These are phyloP conservation scores for Hypsibius dujardini DNA, from an alignment of 1,140 invertebrate genomes.

Conservation along the genomic window DNA sequence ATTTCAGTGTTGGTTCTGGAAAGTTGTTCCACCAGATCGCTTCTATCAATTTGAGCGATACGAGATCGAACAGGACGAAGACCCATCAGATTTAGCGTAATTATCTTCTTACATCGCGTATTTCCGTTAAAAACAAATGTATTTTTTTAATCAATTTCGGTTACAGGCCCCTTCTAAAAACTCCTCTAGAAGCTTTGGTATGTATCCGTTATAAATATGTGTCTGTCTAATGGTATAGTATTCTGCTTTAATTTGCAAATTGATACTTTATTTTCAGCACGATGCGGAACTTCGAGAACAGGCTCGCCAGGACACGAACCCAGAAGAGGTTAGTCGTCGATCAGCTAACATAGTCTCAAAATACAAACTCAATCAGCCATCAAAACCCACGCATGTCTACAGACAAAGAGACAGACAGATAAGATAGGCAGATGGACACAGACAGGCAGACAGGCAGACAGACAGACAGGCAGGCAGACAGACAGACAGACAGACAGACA, in stretches of 20 bases:
- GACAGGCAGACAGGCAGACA: no score
- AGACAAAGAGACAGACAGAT: no score
- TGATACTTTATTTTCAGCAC: no score
- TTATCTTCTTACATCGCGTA: not conserved
- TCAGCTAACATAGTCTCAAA: not conserved
- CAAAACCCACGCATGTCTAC: no score
- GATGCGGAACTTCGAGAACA: not conserved
- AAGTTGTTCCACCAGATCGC: not conserved
- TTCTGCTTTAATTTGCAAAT: no score
- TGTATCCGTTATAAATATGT: not conserved
- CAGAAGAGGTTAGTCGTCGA: not conserved
- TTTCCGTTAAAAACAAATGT: not conserved
- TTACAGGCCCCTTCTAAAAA: not conserved
- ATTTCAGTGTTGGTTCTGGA: slow-evolving; percentile 5
- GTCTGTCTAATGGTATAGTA: not conserved
- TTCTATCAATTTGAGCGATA: slow-evolving; percentile 7
- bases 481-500: not conserved
- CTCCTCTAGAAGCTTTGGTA: not conserved
- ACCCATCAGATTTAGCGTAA: slow-evolving; percentile 1
- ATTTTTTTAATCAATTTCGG: not conserved
- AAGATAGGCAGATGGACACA: no score
- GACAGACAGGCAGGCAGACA: no score
- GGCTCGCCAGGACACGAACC: not conserved
- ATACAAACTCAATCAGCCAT: no score
- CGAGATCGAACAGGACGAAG: slow-evolving; percentile 9